Base-by-base conservation (phyloP, 92 coral and sea anemone genomes). In the Epizoanthus fatuus region DNA sequence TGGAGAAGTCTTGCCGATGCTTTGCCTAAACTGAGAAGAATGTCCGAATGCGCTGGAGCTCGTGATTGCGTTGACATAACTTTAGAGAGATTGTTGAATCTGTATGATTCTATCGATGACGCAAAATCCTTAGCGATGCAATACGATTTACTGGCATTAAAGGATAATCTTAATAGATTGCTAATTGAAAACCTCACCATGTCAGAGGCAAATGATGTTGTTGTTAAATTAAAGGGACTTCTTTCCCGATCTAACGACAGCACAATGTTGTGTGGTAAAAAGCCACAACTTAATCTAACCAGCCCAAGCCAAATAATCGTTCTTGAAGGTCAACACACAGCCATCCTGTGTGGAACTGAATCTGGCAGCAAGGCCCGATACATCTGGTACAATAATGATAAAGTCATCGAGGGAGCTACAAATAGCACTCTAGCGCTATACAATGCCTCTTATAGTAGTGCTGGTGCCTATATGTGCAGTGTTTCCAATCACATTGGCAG, bases 401-500 rank as follows among this genome's bases (percentile, higher is more conserved):
- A 47, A 17, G 16, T 75, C 19, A 35, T 91, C n/a, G 29, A 73
- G 14, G 76, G 78, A 67, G 76, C 88, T 66, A 52, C 20, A 11
- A 63, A 80, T 58, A 87, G 90, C 38, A 85, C 72, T 1, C 69
- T 90, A 32, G 40, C 69, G 3, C 62, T 85, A 70, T 11, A 13
- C 7, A 65, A 72, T 51, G 86, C 72, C 45, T 86, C 70, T 47
- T 40, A 35, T n/a, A 73, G 51, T 51, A 79, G 88, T 62, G 86
- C 73, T 25, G 94, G 94, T 16, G 81, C 58, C 20, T 91, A 91
- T 65, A 56, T 57, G 10, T 91, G 94, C 53, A 79, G 60, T 10
- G 91, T 83, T 16, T 83, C 81, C 14, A 91, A 91, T 67, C 80
- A 82, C 38, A 87, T 83, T 17, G 94, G 94, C 4, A 51, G 38